These are phyloP conservation scores for Acrocephalus scirpaceus DNA, from an alignment of 2,797 vertebrate genomes.

Conservation along the genomic window DNA sequence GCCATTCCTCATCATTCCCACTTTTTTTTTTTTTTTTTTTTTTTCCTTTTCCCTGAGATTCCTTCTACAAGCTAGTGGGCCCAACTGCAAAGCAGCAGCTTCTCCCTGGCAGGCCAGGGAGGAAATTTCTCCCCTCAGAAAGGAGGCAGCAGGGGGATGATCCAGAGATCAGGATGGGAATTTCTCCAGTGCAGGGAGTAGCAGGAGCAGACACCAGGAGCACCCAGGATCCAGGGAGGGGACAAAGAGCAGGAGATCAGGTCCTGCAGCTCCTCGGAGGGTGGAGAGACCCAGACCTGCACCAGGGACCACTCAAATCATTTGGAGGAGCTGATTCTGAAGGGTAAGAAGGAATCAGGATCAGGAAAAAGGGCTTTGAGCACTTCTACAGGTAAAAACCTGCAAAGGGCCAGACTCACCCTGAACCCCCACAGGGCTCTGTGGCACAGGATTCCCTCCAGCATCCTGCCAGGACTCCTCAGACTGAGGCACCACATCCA, in stretches of 20 bases:
- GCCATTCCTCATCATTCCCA: not conserved
- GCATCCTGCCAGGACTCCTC: not conserved
- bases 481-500: fast-evolving
- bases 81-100: not conserved
- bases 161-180: not conserved
- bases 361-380: not conserved
- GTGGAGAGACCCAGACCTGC: not conserved
- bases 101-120: not conserved
- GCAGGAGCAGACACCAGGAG: not conserved
- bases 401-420: not conserved
- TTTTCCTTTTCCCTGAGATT: not conserved
- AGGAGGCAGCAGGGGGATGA: not conserved
- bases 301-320: fast-evolving
- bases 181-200: not conserved
- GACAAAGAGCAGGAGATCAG: not conserved
- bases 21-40: too few species aligned
- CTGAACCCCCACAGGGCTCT: not conserved
- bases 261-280: not conserved
- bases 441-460: not conserved
- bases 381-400: not conserved
- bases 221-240: not conserved
- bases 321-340: not conserved
- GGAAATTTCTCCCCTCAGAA: not conserved
- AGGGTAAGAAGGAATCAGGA: not conserved
- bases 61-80: not conserved